These are phyloP conservation scores for Philaethria dido DNA, from an alignment of 2,888 invertebrate species.

Conservation along the genomic window DNA sequence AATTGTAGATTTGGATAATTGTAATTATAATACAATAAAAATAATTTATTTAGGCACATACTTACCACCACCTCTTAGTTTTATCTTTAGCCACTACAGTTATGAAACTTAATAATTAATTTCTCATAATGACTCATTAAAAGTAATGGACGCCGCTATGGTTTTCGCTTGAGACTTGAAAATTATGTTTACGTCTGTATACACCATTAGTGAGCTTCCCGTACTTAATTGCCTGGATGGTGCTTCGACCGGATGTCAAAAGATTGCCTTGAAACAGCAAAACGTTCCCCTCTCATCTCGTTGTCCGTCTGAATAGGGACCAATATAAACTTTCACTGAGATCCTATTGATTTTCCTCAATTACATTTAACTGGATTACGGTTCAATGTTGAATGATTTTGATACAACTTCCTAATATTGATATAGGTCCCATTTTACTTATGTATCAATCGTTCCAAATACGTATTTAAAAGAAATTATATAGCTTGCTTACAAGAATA, in stretches of 20 bases:
- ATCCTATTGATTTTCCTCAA: slow-evolving; percentile 40
- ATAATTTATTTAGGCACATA: not conserved
- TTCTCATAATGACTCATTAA: slow-evolving; percentile 48
- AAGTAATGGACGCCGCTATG: slow-evolving; percentile 47
- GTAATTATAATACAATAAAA: not conserved
- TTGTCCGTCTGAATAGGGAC: slow-evolving; percentile 39
- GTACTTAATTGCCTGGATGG: slow-evolving; percentile 75
- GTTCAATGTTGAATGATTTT: slow-evolving; percentile 21
- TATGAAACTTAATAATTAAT: slow-evolving; percentile 40
- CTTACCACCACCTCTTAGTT: not conserved
- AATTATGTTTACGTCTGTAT: slow-evolving; percentile 59
- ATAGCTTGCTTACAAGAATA: not conserved
- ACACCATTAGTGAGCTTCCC: slow-evolving; percentile 74
- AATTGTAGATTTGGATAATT: too few relatives aligned
- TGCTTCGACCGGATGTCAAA: slow-evolving; percentile 75
- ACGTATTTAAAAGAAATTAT: not conserved
- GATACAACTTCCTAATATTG: slow-evolving; percentile 24
- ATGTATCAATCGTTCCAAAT: not conserved
- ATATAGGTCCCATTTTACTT: slow-evolving; percentile 19
- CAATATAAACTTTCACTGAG: slow-evolving; percentile 40
- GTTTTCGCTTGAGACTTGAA: slow-evolving; percentile 47
- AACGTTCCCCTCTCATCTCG: slow-evolving; percentile 51
- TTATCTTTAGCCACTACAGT: slow-evolving; percentile 41
- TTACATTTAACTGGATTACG: slow-evolving; percentile 24
- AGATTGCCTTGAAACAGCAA: slow-evolving; percentile 78